Conservation (phyloP, 2,797 vertebrate species). For the Acestrorhynchus altus region DNA sequence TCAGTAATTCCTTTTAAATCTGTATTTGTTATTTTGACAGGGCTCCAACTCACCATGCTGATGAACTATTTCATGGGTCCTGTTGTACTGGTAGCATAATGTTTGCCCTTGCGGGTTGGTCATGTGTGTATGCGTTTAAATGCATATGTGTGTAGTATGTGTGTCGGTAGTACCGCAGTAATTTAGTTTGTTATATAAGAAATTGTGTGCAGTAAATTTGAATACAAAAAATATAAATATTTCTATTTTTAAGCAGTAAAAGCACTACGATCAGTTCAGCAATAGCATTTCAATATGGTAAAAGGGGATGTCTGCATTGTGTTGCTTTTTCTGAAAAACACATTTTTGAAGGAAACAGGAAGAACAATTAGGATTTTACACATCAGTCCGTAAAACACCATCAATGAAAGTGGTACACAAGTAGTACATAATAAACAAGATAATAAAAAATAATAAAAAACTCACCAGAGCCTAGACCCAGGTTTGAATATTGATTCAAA, state of each 20-base stretch:
- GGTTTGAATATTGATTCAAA: no score
- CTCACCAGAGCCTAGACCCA: no score
- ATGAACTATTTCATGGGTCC: conserved; percentile 67
- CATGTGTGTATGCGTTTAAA: conserved; percentile 4
- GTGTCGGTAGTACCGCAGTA: no score
- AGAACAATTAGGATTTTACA: not conserved
- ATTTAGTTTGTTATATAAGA: no score
- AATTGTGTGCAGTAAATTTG: no score
- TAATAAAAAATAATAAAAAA: not conserved
- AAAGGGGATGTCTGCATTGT: no score
- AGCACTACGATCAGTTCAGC: not conserved
- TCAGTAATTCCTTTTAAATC: conserved; percentile 46
- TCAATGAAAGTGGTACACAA: not conserved
- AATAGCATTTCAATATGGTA: not conserved
- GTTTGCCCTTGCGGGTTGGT: conserved; percentile 57
- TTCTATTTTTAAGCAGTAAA: no score
- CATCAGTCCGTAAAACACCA: not conserved
- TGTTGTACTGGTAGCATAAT: conserved; percentile 66
- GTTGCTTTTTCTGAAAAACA: no score
- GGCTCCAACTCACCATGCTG: conserved; percentile 61
- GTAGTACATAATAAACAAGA: no score
- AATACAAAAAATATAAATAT: no score
- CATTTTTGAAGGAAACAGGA: not conserved
- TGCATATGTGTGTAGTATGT: not conserved
- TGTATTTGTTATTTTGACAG: conserved; percentile 74